Percentiles rank a stretch among this genome's conserved stretches.
Evolutionary conservation across 2,797 vertebrate species (phyloP).

Genomic region (Crossoptilon crossoptilon): DNA sequence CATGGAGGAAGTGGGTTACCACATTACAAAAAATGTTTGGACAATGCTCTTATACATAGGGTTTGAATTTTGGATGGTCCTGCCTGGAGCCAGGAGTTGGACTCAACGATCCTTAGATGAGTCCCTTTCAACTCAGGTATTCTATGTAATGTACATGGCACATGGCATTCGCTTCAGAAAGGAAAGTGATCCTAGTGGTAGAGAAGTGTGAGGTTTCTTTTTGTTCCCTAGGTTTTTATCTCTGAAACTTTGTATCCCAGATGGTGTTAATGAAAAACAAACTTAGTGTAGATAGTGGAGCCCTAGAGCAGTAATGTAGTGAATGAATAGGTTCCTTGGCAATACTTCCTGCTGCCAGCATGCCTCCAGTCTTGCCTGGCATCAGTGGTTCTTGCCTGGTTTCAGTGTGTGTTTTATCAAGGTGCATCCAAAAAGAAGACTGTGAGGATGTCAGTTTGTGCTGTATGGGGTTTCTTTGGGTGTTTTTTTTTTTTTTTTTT

Average conservation of each 20-base stretch:
- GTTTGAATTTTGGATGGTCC: neutral
- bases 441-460: neutral
- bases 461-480: neutral
- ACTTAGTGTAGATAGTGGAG: neutral
- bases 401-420: neutral
- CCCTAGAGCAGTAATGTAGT: neutral
- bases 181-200: neutral
- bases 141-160: neutral
- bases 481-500: neutral
- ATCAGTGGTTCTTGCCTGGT: neutral
- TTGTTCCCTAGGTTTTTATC: neutral
- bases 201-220: neutral
- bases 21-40: neutral
- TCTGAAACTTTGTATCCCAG: neutral
- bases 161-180: neutral
- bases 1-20: neutral
- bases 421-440: neutral
- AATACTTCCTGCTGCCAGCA: neutral
- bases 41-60: neutral
- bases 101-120: neutral
- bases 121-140: neutral
- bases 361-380: slow-evolving; percentile 3
- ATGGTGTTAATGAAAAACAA: accelerated
- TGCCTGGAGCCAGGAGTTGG: neutral
- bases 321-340: neutral